Conservation (phyloP, 2,113 vertebrate genomes). For the Tretioscincus oriximinensis region DNA sequence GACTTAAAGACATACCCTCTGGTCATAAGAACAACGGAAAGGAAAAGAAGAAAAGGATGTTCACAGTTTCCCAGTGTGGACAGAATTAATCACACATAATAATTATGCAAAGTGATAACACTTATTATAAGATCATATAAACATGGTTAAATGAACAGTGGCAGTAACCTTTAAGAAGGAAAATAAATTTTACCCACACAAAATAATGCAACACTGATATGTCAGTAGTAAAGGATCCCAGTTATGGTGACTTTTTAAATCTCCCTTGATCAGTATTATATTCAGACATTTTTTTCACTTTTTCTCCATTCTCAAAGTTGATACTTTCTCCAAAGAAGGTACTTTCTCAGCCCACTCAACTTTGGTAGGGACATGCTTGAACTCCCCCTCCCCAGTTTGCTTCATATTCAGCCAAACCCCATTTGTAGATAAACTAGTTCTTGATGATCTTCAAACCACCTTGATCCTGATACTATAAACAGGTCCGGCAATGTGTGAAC, state of each 20-base stretch:
- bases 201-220: slow-evolving; percentile 55
- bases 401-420: too few species aligned
- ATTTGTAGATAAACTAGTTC: too few species aligned
- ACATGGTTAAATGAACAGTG: slow-evolving; percentile 68
- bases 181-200: slow-evolving; percentile 56
- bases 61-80: slow-evolving; percentile 66
- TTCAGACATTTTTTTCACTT: slow-evolving; percentile 37
- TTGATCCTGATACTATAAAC: too few species aligned
- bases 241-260: slow-evolving; percentile 29
- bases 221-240: slow-evolving; percentile 20
- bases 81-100: slow-evolving; percentile 68
- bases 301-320: slow-evolving; percentile 27
- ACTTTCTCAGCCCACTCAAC: too few species aligned
- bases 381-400: too few species aligned
- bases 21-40: slow-evolving; percentile 56
- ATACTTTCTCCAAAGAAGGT: too few species aligned
- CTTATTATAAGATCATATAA: slow-evolving; percentile 67
- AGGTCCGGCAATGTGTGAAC: too few species aligned
- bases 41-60: slow-evolving; percentile 39
- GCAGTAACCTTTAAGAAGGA: slow-evolving; percentile 63
- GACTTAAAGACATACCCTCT: slow-evolving; percentile 64
- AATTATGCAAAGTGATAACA: slow-evolving; percentile 72
- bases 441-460: too few species aligned
- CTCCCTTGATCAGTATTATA: slow-evolving; percentile 13
- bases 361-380: too few species aligned